Percentiles rank a stretch among this genome's conserved stretches.
These are phyloP conservation scores for Drosophila melanica DNA, from an alignment of 1,140 invertebrate genomes.

Conservation along the genomic window DNA sequence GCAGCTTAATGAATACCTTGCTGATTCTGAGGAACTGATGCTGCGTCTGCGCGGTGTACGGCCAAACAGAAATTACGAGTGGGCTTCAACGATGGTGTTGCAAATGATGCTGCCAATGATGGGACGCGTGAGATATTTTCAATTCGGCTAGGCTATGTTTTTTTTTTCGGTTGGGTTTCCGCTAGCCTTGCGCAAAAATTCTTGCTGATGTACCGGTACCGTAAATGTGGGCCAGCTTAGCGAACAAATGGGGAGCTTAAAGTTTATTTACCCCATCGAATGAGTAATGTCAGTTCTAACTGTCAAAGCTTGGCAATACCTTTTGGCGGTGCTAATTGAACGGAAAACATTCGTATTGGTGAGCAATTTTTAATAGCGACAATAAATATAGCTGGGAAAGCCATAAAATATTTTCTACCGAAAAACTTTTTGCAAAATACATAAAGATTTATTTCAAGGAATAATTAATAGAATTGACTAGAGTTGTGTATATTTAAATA, in stretches of 20 bases:
- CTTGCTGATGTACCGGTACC: conserved; percentile 44
- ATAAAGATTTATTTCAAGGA: too few species aligned
- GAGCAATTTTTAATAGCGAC: neutral
- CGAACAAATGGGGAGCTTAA: conserved; percentile 18
- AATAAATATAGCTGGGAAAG: neutral
- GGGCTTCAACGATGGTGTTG: conserved; percentile 63
- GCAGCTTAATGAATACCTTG: conserved; percentile 78
- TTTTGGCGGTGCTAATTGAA: conserved; percentile 8
- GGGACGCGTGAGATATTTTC: conserved; percentile 78
- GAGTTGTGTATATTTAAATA: too few species aligned
- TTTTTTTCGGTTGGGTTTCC: conserved; percentile 42
- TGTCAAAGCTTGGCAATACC: conserved; percentile 10
- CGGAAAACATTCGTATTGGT: neutral
- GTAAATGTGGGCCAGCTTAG: conserved; percentile 72
- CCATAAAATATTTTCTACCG: neutral
- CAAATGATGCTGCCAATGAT: conserved; percentile 56
- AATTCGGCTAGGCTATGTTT: conserved; percentile 58
- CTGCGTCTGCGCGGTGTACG: conserved; percentile 42
- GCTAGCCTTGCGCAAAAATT: conserved; percentile 65
- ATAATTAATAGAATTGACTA: too few species aligned
- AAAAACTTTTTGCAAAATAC: neutral
- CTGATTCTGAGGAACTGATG: conserved; percentile 76
- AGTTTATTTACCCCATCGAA: conserved; percentile 65
- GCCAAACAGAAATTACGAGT: conserved; percentile 65
- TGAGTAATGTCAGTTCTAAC: conserved; percentile 20